phyloP scores from a whole-genome alignment of 2,113 vertebrate species.

The Oryzias curvinotus region DNA sequence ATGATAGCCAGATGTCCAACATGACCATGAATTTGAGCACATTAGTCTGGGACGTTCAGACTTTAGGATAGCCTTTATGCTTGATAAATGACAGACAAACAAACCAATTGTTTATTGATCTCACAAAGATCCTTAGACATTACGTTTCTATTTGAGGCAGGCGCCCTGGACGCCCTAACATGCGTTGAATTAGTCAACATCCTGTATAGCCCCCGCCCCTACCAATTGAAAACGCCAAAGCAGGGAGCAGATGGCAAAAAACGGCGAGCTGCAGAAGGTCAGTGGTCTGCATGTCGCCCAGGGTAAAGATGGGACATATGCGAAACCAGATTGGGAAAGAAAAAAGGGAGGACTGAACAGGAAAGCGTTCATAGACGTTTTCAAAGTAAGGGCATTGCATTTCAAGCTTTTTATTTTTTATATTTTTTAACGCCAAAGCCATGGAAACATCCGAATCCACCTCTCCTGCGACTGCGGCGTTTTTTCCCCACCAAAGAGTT shows the following conservation, averaged over 20 bases:
- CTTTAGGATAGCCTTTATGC: no score
- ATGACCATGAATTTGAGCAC: no score
- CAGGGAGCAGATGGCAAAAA: conserved; percentile 61
- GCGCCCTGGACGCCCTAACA: conserved; percentile 22
- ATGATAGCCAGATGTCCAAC: no score
- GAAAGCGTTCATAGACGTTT: no score
- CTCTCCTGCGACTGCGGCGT: neutral
- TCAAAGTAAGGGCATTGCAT: no score
- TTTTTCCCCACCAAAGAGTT: conserved; percentile 28
- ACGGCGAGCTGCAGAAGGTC: conserved; percentile 47
- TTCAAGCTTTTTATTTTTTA: no score
- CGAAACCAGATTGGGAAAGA: conserved; percentile 30
- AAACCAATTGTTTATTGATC: no score
- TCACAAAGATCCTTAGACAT: neutral
- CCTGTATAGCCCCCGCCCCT: conserved; percentile 28
- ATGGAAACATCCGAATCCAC: neutral
- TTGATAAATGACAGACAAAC: no score
- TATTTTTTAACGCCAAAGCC: conserved; percentile 13
- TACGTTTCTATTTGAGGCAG: neutral
- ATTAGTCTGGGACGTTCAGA: no score
- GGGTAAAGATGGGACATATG: conserved; percentile 52
- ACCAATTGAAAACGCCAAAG: conserved; percentile 34
- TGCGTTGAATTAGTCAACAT: conserved; percentile 41
- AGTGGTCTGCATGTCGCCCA: conserved; percentile 45
- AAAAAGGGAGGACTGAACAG: neutral